phyloP scores from a whole-genome alignment of 2,888 invertebrate species.

The Drosophila setosimentum region DNA sequence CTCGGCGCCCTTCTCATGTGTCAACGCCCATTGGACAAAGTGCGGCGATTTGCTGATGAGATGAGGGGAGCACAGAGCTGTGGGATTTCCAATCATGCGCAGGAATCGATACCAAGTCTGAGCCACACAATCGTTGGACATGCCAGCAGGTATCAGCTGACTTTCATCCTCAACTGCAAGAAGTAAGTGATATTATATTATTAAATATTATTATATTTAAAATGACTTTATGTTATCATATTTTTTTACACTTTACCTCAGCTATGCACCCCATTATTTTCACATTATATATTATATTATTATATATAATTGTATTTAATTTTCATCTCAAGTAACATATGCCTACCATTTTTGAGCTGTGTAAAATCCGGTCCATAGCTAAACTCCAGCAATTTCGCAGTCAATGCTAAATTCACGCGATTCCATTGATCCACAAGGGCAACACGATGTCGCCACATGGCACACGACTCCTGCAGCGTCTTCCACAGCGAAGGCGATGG shows the following conservation, averaged over 20 bases:
- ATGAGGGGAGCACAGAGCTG: constrained; percentile 94
- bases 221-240: background rate
- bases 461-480: constrained; percentile 95
- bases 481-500: constrained; percentile 98
- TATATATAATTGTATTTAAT: background rate
- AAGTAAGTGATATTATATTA: background rate
- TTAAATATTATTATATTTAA: background rate
- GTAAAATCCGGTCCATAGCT: constrained; percentile 96
- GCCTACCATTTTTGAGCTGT: constrained; percentile 91
- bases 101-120: constrained; percentile 98
- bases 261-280: background rate
- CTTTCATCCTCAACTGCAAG: constrained; percentile 93
- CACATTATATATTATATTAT: background rate
- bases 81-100: constrained; percentile 97
- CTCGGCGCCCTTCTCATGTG: constrained; percentile 91
- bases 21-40: constrained; percentile 91
- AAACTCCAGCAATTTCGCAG: constrained; percentile 92
- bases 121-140: constrained; percentile 95
- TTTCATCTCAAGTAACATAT: background rate
- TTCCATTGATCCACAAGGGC: constrained; percentile 98
- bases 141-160: constrained; percentile 92
- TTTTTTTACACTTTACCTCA: background rate
- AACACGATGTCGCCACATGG: constrained; percentile 97
- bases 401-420: constrained; percentile 95
- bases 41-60: constrained; percentile 89